Evolutionary conservation across 2,888 invertebrate genomes (phyloP), one percentile per base, ranked within the genome.

Genomic region (Orthosia cruda): DNA sequence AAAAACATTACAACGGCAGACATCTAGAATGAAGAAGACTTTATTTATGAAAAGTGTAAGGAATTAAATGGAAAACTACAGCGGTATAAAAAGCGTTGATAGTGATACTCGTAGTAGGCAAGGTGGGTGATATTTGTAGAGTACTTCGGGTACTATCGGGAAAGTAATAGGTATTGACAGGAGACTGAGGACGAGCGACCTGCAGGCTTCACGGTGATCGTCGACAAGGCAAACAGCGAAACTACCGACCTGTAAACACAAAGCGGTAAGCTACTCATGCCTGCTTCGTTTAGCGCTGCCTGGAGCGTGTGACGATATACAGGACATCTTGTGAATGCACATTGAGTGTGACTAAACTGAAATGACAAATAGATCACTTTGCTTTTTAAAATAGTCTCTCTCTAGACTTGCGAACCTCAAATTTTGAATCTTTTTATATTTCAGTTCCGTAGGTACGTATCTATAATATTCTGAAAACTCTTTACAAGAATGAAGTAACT

Each of bases 231-330:
- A 90, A 89, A 88, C 85, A 89, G 68, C 77, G 71, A 81, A 80
- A 84, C 81, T 82, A 77, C 80, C 80, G 83, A 85, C 84, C 86
- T 88, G 88, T 85, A 78, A 84, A 88, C 83, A 88, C 85, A 88
- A 83, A 87, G 77, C 86, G 82, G 83, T 85, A 84, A 87, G 87
- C 78, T 85, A 84, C 84, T 86, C 73, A 61, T 68, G 77, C 58
- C 59, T 82, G 83, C 58, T 76, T 67, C 81, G 78, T 73, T 80
- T 75, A 81, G 62, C 66, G 68, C 83, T 66, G 75, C 64, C 71
- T 71, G 74, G 57, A 82, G 73, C 86, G 79, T 85, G 55, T 68
- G n/a, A 58, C 58, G 45, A 61, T 61, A 64, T 58, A 52, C 52
- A 79, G 69, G 62, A 72, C 55, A 70, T 84, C 81, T 75, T 80